Percentiles rank a stretch among this genome's conserved stretches.
Conservation (phyloP, 1,140 invertebrate genomes). For the Drosophila varians region DNA sequence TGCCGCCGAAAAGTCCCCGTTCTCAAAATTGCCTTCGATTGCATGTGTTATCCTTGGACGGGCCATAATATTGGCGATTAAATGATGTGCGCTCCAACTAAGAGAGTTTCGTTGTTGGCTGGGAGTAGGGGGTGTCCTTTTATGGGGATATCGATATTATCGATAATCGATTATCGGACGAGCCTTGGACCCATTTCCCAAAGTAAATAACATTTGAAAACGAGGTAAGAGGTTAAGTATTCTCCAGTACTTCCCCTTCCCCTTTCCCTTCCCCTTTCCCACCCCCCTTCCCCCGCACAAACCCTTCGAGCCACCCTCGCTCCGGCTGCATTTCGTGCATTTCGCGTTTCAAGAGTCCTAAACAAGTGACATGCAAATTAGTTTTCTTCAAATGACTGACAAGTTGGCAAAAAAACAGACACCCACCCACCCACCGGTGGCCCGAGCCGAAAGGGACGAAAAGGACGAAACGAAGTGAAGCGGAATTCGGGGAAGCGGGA, state of each 20-base stretch:
- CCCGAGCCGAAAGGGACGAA: neutral
- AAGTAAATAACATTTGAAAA: too few relatives aligned
- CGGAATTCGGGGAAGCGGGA: slow-evolving; percentile 56
- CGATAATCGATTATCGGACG: too few relatives aligned
- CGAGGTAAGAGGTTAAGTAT: too few relatives aligned
- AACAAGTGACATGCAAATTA: slow-evolving; percentile 83
- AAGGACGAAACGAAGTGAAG: slow-evolving; percentile 18
- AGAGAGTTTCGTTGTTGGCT: neutral
- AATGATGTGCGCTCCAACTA: neutral
- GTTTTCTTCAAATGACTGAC: slow-evolving; percentile 83
- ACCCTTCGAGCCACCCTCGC: slow-evolving; percentile 11
- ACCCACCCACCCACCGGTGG: too few relatives aligned
- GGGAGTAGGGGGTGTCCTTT: too few relatives aligned
- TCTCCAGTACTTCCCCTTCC: too few relatives aligned
- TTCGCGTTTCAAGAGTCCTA: slow-evolving; percentile 73
- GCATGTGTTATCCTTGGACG: neutral
- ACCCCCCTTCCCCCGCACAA: neutral
- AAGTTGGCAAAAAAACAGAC: slow-evolving; percentile 46
- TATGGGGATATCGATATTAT: too few relatives aligned
- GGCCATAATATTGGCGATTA: neutral
- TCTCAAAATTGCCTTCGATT: neutral
- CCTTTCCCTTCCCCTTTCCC: too few relatives aligned
- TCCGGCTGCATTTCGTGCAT: slow-evolving; percentile 58
- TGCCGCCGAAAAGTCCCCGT: neutral
- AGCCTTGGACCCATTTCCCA: too few relatives aligned